Percentiles rank a stretch among this genome's conserved stretches.
Evolutionary conservation across 2,113 vertebrate species (phyloP).

Genomic region (Hippocampus mohnikei): DNA sequence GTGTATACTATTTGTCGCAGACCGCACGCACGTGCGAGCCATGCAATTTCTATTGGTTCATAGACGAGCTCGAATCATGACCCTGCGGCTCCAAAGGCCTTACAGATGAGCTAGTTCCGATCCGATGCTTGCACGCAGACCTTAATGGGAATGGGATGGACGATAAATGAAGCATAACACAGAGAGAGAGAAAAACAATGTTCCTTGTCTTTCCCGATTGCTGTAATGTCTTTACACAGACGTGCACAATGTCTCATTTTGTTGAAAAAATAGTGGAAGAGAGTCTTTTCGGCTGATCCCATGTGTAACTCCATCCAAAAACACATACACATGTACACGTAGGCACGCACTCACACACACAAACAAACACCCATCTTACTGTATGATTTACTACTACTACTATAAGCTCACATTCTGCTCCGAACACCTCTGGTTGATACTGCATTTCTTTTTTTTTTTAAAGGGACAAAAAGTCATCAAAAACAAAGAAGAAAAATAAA

Average conservation of each 20-base stretch:
- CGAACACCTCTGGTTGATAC: no score
- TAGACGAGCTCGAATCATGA: neutral
- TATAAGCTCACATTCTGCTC: no score
- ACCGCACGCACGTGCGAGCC: neutral
- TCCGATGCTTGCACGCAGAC: neutral
- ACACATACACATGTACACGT: neutral
- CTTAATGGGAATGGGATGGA: constrained; percentile 4
- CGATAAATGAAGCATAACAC: constrained; percentile 1
- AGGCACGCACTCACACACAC: constrained; percentile 13
- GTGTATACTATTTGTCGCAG: neutral
- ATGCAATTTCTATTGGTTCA: neutral
- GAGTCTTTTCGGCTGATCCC: constrained; percentile 13
- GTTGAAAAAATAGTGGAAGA: neutral
- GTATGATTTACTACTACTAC: no score
- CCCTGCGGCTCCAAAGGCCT: constrained; percentile 1
- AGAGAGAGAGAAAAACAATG: neutral
- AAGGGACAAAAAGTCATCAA: no score
- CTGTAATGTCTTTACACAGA: constrained; percentile 19
- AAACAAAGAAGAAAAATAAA: no score
- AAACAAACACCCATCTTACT: no score
- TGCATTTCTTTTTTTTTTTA: no score
- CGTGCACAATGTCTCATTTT: constrained; percentile 22
- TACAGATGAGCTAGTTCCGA: neutral
- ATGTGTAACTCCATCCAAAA: constrained; percentile 41
- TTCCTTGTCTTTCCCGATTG: neutral